A percentile compares a stretch with the other conserved stretches of the same genome.
These are phyloP conservation scores for Onychostoma macrolepis DNA, from an alignment of 2,113 vertebrate species.

Conservation along the genomic window DNA sequence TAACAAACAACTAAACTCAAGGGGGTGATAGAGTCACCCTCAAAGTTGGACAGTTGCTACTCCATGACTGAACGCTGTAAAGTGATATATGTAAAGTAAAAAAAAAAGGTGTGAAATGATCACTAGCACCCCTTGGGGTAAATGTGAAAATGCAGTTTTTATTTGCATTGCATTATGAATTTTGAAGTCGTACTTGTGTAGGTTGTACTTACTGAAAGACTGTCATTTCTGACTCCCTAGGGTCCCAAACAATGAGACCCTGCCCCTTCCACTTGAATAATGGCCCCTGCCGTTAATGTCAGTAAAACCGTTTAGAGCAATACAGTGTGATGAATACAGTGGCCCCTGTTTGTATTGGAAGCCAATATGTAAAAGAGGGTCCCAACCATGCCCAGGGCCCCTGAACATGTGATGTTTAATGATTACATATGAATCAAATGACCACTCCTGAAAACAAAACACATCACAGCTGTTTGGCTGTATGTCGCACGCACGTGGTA, in stretches of 20 bases:
- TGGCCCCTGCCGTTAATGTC: background rate
- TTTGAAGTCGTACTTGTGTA: background rate
- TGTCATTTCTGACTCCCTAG: background rate
- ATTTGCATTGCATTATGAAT: background rate
- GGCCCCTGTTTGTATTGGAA: background rate
- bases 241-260: background rate
- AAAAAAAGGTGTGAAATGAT: background rate
- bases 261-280: background rate
- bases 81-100: background rate
- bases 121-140: background rate
- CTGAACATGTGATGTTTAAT: background rate
- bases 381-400: background rate
- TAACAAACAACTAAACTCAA: background rate
- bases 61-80: background rate
- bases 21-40: background rate
- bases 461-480: too few species aligned
- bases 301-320: background rate
- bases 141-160: background rate
- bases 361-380: background rate
- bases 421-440: background rate
- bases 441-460: background rate
- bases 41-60: background rate
- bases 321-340: background rate
- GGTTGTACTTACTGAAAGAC: background rate
- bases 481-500: too few species aligned